Base-by-base conservation (phyloP, 2,888 invertebrate genomes). In the Drosophila nr. perissopoda region DNA sequence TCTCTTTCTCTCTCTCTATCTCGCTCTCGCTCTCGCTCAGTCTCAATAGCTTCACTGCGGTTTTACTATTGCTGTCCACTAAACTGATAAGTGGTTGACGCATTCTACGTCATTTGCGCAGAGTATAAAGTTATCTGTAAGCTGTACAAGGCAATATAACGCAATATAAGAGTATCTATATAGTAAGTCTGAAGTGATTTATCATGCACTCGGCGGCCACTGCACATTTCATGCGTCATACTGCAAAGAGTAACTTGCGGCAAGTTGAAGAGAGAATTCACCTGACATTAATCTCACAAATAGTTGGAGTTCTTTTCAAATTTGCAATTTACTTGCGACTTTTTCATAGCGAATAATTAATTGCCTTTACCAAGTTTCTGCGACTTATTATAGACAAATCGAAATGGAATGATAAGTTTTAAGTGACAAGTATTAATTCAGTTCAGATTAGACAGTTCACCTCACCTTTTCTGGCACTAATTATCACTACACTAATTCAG, bases 71-170 rank as follows among this genome's bases (percentile, higher is more conserved):
- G 31, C 36, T 65, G 49, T 38, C 29, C 40, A 29, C 31, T 16
- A 25, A 48, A 7, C 49, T 74, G 77, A 77, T 77, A 78, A 78
- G 69, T 61, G 36, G 29, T 59, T 78, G 69, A 58, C 70, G 78
- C 80, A 78, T 79, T 78, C 79, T 79, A 78, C 77, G 77, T 78
- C 79, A 78, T 75, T 64, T 53, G 49, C 62, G 59, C 63, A 54
- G 18, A 42, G 29, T 58, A 60, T 34, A 48, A 62, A 56, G 48
- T 52, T 36, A 45, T 58, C 48, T 61, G 59, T 67, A 67, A 27
- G 18, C 58, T 51, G 31, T 38, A 38, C 25, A 21, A 18, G 40
- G 1, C 33, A 33, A 33, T 33, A 33, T 10, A 33, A 4, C 21
- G n/a, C 10, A 49, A n/a, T 58, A 45, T 18, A 29, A 11, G 49